Percentiles rank a stretch among this genome's conserved stretches.
Evolutionary conservation across 1,140 invertebrate genomes (phyloP).

Genomic region (Drosophila lowei): DNA sequence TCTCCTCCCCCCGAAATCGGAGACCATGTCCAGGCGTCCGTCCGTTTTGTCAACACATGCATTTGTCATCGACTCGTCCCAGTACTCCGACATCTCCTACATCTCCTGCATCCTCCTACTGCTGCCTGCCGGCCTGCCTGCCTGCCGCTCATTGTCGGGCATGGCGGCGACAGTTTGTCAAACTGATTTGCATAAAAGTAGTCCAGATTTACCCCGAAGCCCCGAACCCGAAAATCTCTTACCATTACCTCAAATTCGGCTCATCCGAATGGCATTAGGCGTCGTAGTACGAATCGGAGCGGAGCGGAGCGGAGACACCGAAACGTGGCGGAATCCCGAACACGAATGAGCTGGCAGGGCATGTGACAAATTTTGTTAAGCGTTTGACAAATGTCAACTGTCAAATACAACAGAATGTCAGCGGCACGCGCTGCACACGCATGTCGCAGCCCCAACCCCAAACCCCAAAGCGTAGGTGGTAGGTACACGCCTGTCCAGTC

Average conservation of each 20-base stretch:
- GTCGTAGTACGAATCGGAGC: constrained; percentile 5
- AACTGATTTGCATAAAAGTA: constrained; percentile 75
- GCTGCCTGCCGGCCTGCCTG: constrained; percentile 9
- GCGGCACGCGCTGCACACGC: constrained; percentile 3
- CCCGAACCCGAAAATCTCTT: not conserved
- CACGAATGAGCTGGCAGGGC: constrained; percentile 21
- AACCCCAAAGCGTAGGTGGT: not conserved
- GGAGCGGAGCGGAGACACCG: constrained; percentile 30
- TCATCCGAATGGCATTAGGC: constrained; percentile 57
- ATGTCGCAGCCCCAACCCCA: not conserved
- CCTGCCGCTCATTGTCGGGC: constrained; percentile 38
- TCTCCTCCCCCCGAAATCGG: not conserved
- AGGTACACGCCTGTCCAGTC: not conserved
- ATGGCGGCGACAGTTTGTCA: constrained; percentile 55
- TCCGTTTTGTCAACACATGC: constrained; percentile 72
- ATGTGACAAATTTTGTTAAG: constrained; percentile 77
- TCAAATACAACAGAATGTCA: constrained; percentile 64
- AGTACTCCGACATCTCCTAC: not conserved
- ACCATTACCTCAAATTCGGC: constrained; percentile 12
- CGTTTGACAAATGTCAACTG: constrained; percentile 82
- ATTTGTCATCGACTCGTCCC: constrained; percentile 69
- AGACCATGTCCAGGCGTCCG: not conserved
- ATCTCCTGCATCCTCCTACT: not conserved
- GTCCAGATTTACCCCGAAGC: constrained; percentile 18
- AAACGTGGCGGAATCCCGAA: constrained; percentile 14